A percentile compares a stretch with the other conserved stretches of the same genome.
Evolutionary conservation across 2,113 vertebrate species (phyloP).

Genomic region (Corythornis vintsioides): DNA sequence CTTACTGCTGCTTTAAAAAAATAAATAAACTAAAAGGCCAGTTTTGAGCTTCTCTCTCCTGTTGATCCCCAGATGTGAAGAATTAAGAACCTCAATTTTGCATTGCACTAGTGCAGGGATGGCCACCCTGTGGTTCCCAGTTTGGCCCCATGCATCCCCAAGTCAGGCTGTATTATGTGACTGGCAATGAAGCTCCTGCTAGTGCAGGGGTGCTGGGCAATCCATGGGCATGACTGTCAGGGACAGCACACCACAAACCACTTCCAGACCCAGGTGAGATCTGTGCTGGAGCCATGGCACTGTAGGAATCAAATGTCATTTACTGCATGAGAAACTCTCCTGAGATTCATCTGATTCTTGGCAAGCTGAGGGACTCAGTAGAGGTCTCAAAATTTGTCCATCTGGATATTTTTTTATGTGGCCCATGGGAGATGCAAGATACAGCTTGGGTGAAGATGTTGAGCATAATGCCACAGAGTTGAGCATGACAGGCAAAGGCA

Average conservation of each 20-base stretch:
- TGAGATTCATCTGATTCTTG: background rate
- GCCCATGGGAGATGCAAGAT: background rate
- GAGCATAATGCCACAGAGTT: background rate
- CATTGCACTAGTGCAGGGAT: background rate
- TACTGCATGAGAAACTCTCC: background rate
- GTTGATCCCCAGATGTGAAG: background rate
- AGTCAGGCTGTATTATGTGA: rapidly evolving
- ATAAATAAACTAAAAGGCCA: background rate
- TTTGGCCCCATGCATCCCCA: background rate
- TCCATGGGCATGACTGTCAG: background rate
- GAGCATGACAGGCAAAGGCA: background rate
- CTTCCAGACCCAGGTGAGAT: background rate
- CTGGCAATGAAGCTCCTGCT: background rate
- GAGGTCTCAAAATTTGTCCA: background rate
- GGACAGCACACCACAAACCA: background rate
- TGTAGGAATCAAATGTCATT: background rate
- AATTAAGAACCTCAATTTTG: background rate
- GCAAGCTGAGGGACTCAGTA: background rate
- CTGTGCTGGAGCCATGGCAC: background rate
- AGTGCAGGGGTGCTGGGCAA: background rate
- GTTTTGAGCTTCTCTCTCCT: background rate
- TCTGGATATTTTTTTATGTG: background rate
- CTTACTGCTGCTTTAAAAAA: background rate
- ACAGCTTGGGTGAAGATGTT: background rate
- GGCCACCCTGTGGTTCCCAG: background rate